These are phyloP conservation scores for Vidua macroura DNA, from an alignment of 2,113 vertebrate genomes.

Conservation along the genomic window DNA sequence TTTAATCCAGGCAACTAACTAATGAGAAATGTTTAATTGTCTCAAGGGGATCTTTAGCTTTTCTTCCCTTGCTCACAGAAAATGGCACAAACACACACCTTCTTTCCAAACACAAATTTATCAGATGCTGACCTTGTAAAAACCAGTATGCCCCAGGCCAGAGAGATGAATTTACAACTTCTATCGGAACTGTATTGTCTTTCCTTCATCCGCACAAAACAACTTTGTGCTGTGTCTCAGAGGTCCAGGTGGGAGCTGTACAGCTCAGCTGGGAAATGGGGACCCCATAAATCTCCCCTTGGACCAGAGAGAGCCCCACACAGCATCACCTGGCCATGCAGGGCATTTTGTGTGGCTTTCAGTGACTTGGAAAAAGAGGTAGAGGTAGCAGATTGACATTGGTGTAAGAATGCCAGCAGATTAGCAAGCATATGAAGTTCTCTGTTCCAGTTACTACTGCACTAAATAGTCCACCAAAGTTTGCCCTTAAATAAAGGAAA, in stretches of 20 bases:
- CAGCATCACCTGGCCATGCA: neutral
- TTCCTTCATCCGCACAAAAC: neutral
- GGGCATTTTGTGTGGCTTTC: neutral
- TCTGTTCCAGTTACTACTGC: neutral
- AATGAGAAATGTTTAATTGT: neutral
- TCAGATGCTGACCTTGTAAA: neutral
- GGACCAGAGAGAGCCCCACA: neutral
- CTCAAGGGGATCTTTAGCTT: neutral
- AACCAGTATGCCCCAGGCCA: neutral
- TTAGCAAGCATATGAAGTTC: rapidly evolving
- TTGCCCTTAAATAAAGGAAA: neutral
- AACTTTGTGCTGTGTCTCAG: neutral
- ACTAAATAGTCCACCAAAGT: neutral
- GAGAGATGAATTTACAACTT: neutral
- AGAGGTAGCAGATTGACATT: neutral
- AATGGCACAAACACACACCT: neutral
- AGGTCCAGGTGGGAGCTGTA: neutral
- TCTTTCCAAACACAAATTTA: neutral
- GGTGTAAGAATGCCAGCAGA: neutral
- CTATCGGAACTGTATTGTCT: neutral
- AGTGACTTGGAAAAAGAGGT: neutral
- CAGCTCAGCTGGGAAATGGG: neutral
- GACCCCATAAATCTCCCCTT: neutral
- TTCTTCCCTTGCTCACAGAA: neutral
- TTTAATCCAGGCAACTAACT: neutral